phyloP scores from a whole-genome alignment of 2,888 invertebrate genomes.

The Catocala fraxini region DNA sequence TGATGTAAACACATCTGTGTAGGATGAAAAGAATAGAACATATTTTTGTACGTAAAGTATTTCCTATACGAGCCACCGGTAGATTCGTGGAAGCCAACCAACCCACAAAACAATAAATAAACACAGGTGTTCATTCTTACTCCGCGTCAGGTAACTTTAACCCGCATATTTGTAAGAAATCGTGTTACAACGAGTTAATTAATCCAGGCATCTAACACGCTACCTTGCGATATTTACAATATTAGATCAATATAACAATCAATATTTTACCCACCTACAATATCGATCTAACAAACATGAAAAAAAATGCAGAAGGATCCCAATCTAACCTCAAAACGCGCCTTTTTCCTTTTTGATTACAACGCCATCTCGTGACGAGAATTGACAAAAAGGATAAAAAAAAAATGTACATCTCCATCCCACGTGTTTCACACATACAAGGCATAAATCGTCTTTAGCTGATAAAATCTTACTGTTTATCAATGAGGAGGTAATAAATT shows the following conservation, averaged over 20 bases:
- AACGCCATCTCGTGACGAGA: slow-evolving; percentile 44
- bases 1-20: no score
- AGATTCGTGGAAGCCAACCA: no score
- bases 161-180: neutral
- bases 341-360: slow-evolving; percentile 21
- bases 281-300: no score
- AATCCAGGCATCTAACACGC: no score
- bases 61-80: no score
- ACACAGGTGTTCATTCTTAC: neutral
- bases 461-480: slow-evolving; percentile 51
- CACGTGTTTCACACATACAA: slow-evolving; percentile 26
- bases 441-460: slow-evolving; percentile 42
- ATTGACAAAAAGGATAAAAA: slow-evolving; percentile 31
- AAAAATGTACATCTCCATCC: slow-evolving; percentile 44
- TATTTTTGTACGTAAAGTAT: no score
- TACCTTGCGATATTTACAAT: no score
- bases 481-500: slow-evolving; percentile 47
- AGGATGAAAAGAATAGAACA: no score
- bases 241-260: no score
- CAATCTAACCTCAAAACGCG: slow-evolving; percentile 2
- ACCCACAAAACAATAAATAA: no score
- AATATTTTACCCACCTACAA: no score
- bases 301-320: neutral
- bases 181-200: neutral
- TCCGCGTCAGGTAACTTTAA: neutral